Percentiles rank a stretch among this genome's conserved stretches.
Conservation (phyloP, 2,113 vertebrate genomes). For the Noctilio leporinus region DNA sequence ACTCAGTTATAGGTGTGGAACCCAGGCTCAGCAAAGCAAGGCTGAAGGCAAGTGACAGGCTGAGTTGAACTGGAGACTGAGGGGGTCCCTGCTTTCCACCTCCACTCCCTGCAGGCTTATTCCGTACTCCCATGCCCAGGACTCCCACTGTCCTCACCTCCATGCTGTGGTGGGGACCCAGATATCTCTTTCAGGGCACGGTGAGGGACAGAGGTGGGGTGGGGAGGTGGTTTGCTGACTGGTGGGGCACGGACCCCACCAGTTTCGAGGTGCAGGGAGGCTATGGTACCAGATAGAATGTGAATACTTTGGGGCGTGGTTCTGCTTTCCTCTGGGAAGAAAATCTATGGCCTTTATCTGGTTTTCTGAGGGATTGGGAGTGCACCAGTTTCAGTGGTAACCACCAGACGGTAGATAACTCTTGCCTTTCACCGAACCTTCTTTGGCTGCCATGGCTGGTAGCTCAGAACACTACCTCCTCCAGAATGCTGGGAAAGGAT, state of each 20-base stretch:
- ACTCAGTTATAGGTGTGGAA: background rate
- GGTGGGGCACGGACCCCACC: background rate
- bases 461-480: background rate
- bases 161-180: fast-evolving
- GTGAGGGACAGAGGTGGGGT: background rate
- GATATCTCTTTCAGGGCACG: background rate
- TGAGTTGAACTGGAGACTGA: background rate
- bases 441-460: background rate
- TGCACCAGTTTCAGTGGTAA: background rate
- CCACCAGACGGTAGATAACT: background rate
- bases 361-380: background rate
- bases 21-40: background rate
- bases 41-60: background rate
- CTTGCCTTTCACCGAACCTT: background rate
- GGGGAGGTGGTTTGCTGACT: too few relatives aligned
- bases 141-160: background rate
- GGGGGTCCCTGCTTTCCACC: background rate
- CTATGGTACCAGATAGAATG: background rate
- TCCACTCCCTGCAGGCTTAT: background rate
- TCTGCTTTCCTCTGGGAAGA: background rate
- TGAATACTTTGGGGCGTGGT: background rate
- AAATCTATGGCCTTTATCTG: background rate
- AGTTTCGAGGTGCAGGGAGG: background rate
- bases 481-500: background rate
- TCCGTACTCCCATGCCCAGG: fast-evolving